These are phyloP conservation scores for Myzus persicae DNA, from an alignment of 1,140 invertebrate genomes.

Conservation along the genomic window DNA sequence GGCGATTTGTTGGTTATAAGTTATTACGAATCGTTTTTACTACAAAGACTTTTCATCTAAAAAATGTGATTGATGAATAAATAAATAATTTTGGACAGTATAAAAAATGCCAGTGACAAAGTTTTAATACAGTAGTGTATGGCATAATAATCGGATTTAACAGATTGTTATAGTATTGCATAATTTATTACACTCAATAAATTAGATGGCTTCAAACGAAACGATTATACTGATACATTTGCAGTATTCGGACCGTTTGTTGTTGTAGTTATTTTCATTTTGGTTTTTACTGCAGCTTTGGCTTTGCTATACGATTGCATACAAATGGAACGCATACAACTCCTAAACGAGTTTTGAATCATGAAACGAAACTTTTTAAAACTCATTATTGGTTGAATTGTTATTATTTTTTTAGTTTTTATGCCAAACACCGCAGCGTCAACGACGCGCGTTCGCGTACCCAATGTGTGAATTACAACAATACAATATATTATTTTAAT, in stretches of 20 bases:
- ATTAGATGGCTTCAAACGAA: neutral
- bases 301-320: neutral
- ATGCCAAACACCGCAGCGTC: neutral
- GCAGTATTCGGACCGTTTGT: neutral
- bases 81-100: neutral
- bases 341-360: neutral
- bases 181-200: neutral
- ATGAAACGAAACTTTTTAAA: neutral
- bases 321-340: neutral
- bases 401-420: neutral
- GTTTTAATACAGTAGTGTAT: neutral
- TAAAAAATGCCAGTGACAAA: neutral
- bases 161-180: neutral
- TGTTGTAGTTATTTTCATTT: neutral
- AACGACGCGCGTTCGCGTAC: neutral
- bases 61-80: neutral
- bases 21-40: conserved; percentile 1
- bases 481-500: too few species aligned
- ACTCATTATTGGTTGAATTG: neutral
- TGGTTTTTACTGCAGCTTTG: neutral
- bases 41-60: neutral
- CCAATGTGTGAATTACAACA: too few species aligned
- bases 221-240: neutral
- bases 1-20: neutral
- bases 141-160: neutral